These are phyloP conservation scores for Brachionus sp. DNA, from an alignment of 1,140 invertebrate species.

Conservation along the genomic window DNA sequence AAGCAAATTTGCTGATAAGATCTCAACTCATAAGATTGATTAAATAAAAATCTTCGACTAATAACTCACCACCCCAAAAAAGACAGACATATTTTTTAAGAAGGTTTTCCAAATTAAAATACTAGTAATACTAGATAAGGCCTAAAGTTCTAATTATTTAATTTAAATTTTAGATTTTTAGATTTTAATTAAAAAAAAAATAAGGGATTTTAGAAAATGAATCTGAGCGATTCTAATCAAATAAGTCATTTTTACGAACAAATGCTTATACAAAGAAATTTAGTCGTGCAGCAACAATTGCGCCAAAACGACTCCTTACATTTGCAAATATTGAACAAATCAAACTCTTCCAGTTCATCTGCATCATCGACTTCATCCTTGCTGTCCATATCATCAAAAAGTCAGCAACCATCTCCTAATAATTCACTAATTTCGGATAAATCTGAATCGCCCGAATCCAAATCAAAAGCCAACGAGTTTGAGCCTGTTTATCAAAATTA, in stretches of 20 bases:
- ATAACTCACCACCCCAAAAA: constrained; percentile 13
- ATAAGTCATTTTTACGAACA: constrained; percentile 23
- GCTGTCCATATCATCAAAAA: constrained; percentile 11
- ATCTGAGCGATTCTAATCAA: not conserved
- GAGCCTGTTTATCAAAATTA: not conserved
- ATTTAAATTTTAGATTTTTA: not conserved
- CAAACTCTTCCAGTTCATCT: constrained; percentile 1
- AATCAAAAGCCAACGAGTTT: not conserved
- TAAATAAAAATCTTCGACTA: not conserved
- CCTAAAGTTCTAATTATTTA: not conserved
- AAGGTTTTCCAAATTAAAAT: not conserved
- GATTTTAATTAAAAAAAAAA: not conserved
- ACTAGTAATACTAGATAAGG: not conserved
- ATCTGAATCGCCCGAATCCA: not conserved
- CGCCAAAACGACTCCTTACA: not conserved
- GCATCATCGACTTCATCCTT: constrained; percentile 1
- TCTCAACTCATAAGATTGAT: not conserved
- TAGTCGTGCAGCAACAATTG: not conserved
- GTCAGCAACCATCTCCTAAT: constrained; percentile 4
- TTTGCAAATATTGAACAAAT: constrained; percentile 12
- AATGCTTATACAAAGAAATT: constrained; percentile 33
- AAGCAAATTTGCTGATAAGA: not conserved
- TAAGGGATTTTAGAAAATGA: not conserved
- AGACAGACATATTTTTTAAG: not conserved
- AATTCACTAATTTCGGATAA: constrained; percentile 1